These are phyloP conservation scores for Pheosia gnoma DNA, from an alignment of 2,888 invertebrate genomes.

Conservation along the genomic window DNA sequence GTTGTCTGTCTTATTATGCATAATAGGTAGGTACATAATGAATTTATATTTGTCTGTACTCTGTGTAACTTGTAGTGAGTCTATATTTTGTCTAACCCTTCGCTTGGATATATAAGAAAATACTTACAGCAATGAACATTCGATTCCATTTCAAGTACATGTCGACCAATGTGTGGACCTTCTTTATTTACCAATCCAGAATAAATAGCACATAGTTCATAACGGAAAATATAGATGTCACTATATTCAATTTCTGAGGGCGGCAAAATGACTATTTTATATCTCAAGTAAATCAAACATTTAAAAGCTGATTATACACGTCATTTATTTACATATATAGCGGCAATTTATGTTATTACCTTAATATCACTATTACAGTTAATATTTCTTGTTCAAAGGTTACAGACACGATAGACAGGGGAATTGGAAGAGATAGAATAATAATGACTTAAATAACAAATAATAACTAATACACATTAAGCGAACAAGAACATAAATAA, in stretches of 20 bases:
- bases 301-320: slow-evolving; percentile 51
- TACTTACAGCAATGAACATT: too few species aligned
- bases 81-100: background rate
- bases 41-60: too few species aligned
- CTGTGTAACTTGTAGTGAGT: too few species aligned
- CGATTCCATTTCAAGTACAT: too few species aligned
- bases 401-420: slow-evolving; percentile 48
- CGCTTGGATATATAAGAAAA: too few species aligned
- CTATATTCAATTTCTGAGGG: slow-evolving; percentile 5
- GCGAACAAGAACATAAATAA: background rate
- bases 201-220: slow-evolving; percentile 7
- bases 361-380: slow-evolving; percentile 44
- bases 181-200: background rate
- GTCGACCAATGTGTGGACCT: too few species aligned
- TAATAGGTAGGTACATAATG: too few species aligned
- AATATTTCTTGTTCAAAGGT: slow-evolving; percentile 43
- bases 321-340: slow-evolving; percentile 50
- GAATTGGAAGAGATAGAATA: slow-evolving; percentile 31
- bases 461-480: slow-evolving; percentile 1
- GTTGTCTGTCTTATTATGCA: background rate
- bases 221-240: slow-evolving; percentile 24
- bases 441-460: slow-evolving; percentile 17
- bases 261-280: background rate
- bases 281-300: slow-evolving; percentile 44
- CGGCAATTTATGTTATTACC: slow-evolving; percentile 43